These are phyloP conservation scores for Coregonus sp. DNA, from an alignment of 2,797 vertebrate genomes.

Conservation along the genomic window DNA sequence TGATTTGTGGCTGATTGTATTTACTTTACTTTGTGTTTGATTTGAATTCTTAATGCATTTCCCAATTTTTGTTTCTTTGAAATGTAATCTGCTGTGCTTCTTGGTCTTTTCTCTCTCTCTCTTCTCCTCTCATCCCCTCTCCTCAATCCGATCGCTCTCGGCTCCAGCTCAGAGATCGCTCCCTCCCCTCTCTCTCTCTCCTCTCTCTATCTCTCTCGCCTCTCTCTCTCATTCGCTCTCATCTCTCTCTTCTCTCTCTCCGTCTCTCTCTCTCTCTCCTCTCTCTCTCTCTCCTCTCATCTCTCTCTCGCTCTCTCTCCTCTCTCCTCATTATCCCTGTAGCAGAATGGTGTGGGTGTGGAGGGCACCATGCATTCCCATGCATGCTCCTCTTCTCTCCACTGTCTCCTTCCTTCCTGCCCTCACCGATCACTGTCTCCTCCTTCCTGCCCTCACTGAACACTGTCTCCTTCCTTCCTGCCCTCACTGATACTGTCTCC, in stretches of 20 bases:
- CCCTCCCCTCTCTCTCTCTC: neutral
- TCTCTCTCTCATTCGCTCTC: neutral
- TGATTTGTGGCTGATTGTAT: neutral
- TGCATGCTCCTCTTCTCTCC: neutral
- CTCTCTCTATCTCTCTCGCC: neutral
- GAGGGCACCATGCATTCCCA: neutral
- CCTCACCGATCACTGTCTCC: neutral
- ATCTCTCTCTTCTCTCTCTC: neutral
- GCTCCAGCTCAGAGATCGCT: no score
- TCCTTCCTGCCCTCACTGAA: neutral
- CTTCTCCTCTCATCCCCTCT: neutral
- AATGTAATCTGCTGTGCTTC: neutral
- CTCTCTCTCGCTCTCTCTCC: neutral
- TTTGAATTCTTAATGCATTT: neutral
- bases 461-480: neutral
- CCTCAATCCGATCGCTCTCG: no score
- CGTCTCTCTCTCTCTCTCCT: neutral
- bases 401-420: neutral
- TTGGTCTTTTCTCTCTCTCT: no score
- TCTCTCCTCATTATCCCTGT: no score
- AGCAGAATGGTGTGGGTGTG: conserved; percentile 11
- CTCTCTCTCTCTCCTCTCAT: neutral
- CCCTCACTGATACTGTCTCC: neutral
- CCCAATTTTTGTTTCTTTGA: neutral
- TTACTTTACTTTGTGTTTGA: neutral